Percentiles rank a stretch among this genome's conserved stretches.
These are phyloP conservation scores for Anomalospiza imberbis DNA, from an alignment of 2,797 vertebrate genomes.

Conservation along the genomic window DNA sequence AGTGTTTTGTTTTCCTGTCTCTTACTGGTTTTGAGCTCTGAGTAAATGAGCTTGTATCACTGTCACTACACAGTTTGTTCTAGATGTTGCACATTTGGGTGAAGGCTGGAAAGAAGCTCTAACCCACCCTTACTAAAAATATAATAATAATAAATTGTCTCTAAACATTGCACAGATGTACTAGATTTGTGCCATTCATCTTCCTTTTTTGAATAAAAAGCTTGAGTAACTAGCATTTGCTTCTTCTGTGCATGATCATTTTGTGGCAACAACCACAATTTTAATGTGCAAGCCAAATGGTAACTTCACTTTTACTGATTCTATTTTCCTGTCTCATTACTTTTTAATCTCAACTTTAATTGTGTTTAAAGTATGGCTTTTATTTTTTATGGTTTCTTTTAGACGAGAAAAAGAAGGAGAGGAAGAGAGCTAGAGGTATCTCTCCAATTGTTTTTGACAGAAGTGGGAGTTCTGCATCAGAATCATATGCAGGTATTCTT, in stretches of 20 bases:
- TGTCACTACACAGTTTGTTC: not conserved
- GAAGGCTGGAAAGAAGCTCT: not conserved
- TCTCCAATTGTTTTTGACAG: conserved; percentile 90
- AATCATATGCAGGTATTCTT: conserved; percentile 87
- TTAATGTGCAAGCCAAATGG: not conserved
- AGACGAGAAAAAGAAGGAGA: conserved; percentile 88
- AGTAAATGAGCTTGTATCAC: not conserved
- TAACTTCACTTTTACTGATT: not conserved
- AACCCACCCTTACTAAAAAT: not conserved
- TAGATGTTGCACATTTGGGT: not conserved
- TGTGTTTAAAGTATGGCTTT: not conserved
- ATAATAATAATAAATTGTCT: not conserved
- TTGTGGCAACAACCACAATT: not conserved
- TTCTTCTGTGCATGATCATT: not conserved
- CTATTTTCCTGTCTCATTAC: not conserved
- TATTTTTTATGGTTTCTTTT: conserved; percentile 44
- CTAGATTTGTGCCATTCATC: not conserved
- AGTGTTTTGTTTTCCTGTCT: not conserved
- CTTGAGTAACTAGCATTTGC: not conserved
- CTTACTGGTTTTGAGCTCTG: not conserved
- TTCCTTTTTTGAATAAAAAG: not conserved
- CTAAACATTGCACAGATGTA: not conserved
- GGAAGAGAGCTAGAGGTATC: conserved; percentile 86
- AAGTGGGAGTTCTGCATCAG: conserved; percentile 89
- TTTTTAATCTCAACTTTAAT: not conserved